Conservation (phyloP, 2,113 vertebrate species). For the Etheostoma cragini region DNA sequence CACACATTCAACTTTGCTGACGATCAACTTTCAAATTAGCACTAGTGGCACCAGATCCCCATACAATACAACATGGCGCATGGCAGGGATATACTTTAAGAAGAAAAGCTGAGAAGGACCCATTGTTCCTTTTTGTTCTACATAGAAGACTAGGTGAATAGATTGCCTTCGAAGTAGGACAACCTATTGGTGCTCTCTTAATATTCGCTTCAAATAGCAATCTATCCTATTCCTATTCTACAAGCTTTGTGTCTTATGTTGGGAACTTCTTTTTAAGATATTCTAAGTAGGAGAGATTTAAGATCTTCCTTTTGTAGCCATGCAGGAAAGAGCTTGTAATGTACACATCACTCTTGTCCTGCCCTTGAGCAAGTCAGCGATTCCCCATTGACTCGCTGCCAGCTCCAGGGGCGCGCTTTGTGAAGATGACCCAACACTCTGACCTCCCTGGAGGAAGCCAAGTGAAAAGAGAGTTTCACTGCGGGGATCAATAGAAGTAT, state of each 20-base stretch:
- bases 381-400: slow-evolving; percentile 56
- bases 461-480: slow-evolving; percentile 65
- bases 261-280: slow-evolving; percentile 54
- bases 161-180: slow-evolving; percentile 48
- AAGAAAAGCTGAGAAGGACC: slow-evolving; percentile 29
- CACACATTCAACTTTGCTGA: slow-evolving; percentile 1
- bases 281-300: slow-evolving; percentile 37
- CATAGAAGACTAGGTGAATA: slow-evolving; percentile 38
- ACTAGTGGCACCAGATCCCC: slow-evolving; percentile 2
- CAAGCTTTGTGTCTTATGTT: slow-evolving; percentile 26
- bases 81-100: slow-evolving; percentile 37
- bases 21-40: slow-evolving; percentile 41
- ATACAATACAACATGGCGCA: slow-evolving; percentile 6
- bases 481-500: slow-evolving; percentile 59
- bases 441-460: slow-evolving; percentile 55
- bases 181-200: slow-evolving; percentile 37
- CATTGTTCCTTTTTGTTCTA: slow-evolving; percentile 63
- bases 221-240: background rate
- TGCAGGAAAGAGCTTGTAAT: slow-evolving; percentile 32
- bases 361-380: slow-evolving; percentile 68
- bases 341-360: slow-evolving; percentile 36
- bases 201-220: slow-evolving; percentile 53
- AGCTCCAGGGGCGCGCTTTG: slow-evolving; percentile 47
- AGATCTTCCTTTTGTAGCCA: slow-evolving; percentile 24
- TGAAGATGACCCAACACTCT: slow-evolving; percentile 65